Evolutionary conservation across 2,797 vertebrate species (phyloP).

Genomic region (Melanogrammus aeglefinus): DNA sequence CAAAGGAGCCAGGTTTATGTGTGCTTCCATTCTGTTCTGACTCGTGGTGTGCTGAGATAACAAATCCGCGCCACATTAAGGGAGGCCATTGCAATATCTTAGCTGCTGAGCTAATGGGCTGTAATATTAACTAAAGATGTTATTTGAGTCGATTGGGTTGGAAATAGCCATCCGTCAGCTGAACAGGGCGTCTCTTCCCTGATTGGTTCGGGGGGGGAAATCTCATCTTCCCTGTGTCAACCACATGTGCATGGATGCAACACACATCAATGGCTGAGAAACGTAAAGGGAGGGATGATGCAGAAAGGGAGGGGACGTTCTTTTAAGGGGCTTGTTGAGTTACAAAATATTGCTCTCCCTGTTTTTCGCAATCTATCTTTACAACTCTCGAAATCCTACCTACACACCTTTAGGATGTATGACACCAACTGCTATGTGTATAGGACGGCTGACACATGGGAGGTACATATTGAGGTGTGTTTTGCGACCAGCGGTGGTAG

Average conservation of each 20-base stretch:
- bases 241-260: background rate
- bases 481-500: background rate
- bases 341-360: too few species aligned
- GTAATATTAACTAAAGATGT: background rate
- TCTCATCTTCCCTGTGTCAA: background rate
- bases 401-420: background rate
- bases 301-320: too few species aligned
- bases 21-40: background rate
- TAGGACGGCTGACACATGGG: background rate
- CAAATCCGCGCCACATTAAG: background rate
- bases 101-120: background rate
- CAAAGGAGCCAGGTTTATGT: background rate
- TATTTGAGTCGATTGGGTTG: background rate
- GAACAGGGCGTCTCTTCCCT: background rate
- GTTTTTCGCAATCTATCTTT: background rate
- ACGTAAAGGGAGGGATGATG: too few species aligned
- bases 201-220: background rate
- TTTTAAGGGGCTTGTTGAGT: too few species aligned
- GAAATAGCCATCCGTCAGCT: background rate
- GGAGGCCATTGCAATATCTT: background rate
- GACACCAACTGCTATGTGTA: background rate
- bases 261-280: too few species aligned
- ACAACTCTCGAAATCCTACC: background rate
- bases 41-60: background rate
- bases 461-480: background rate